These are phyloP conservation scores for Heliconius ismenius DNA, from an alignment of 2,888 invertebrate species.

Conservation along the genomic window DNA sequence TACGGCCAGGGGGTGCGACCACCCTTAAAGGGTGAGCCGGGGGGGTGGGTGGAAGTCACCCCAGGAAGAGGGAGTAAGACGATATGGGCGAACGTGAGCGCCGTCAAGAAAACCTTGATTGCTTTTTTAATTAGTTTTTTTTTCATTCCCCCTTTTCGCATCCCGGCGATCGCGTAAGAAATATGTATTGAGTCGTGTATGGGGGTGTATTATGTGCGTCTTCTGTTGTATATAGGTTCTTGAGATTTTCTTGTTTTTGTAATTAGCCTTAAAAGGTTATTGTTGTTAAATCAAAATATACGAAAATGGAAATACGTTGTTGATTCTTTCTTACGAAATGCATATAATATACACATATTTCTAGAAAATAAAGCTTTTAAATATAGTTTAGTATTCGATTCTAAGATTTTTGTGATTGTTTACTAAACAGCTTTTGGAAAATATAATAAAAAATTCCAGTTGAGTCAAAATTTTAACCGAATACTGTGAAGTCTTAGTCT, in stretches of 20 bases:
- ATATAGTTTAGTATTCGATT: neutral
- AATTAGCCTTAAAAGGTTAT: conserved; percentile 6
- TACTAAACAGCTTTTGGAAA: neutral
- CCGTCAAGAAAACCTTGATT: conserved; percentile 83
- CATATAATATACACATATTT: neutral
- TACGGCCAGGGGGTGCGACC: conserved; percentile 61
- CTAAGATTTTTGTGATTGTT: neutral
- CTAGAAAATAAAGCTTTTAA: neutral
- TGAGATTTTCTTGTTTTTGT: conserved; percentile 1
- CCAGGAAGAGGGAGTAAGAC: conserved; percentile 78
- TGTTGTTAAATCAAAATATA: neutral
- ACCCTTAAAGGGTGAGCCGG: conserved; percentile 67
- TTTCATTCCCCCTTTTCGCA: conserved; percentile 78
- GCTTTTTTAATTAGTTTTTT: conserved; percentile 82
- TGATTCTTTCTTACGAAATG: neutral
- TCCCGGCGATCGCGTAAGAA: conserved; percentile 74
- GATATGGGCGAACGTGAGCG: conserved; percentile 83
- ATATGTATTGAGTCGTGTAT: conserved; percentile 67
- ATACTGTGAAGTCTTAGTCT: neutral
- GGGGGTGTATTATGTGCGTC: conserved; percentile 56
- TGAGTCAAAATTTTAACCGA: neutral
- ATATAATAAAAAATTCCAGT: neutral
- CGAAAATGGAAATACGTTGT: neutral
- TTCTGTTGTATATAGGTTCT: conserved; percentile 48
- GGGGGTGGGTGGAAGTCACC: conserved; percentile 57